Evolutionary conservation across 1,140 invertebrate species (phyloP), one percentile per base, ranked within the genome.

Genomic region (Bombus soroeensis): DNA sequence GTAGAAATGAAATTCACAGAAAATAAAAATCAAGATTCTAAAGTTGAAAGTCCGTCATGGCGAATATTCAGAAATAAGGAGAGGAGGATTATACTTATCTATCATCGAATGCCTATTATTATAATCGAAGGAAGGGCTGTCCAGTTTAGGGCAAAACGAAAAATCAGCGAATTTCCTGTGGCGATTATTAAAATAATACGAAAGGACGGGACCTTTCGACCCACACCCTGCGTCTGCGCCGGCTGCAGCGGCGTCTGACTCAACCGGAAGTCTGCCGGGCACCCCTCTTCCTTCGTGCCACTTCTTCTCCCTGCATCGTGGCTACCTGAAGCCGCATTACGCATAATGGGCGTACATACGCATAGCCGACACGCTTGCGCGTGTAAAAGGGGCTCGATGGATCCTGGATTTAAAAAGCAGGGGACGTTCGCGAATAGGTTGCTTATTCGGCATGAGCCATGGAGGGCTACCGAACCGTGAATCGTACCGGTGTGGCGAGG

Each of bases 261-360:
- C 90, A 91, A 83, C 90, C 90, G 90, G 90, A 91, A 89, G 90
- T 89, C 75, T 75, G 62, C 59, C 80, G 84, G 89, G 89, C 89
- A 88, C 90, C 89, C 89, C 90, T 91, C 90, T 90, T 91, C 87
- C 89, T 90, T 90, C 89, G 59, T 83, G 81, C 83, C 81, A 79
- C 85, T 90, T 88, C 88, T 91, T 87, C 87, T 88, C 88, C 81
- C 81, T 86, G 82, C 80, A 76, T 88, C 88, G 53, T 39, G 70
- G 74, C 66, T 83, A 86, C 83, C 88, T 83, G 87, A 91, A 88
- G 87, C 87, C 89, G 87, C 85, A 91, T 91, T 91, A 91, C 87
- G 90, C 89, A 89, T 91, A 90, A 90, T 88, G 73, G 87, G 89
- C 89, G 83, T 88, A 88, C 64, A 80, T 39, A 41, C 39, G 70